phyloP scores from a whole-genome alignment of 2,797 vertebrate species.

The Ara ararauna region DNA sequence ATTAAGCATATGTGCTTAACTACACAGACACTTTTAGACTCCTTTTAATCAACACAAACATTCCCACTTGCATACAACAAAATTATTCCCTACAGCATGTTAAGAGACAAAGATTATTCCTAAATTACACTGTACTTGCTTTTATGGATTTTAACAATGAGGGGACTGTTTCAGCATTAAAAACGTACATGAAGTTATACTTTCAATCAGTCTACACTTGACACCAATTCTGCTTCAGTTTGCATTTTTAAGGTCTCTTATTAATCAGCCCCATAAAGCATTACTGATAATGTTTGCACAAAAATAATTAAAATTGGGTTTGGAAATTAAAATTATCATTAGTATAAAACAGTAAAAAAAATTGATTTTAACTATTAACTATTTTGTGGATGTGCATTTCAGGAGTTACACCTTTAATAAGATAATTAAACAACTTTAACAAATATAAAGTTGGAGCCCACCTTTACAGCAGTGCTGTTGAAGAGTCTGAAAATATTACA shows the following conservation, averaged over 20 bases:
- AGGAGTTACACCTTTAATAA: neutral
- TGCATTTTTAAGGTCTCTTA: neutral
- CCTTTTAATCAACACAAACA: neutral
- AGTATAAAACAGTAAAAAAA: neutral
- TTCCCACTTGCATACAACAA: neutral
- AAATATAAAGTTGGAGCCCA: neutral
- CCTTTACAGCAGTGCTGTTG: neutral
- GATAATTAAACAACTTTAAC: neutral
- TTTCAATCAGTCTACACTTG: neutral
- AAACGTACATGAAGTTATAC: neutral
- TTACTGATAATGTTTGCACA: neutral
- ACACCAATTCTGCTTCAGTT: neutral
- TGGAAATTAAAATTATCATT: neutral
- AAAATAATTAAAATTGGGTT: neutral
- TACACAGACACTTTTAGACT: neutral
- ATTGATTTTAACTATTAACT: neutral
- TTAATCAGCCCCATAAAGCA: neutral
- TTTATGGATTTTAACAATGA: neutral
- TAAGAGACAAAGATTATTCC: neutral
- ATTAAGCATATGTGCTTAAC: neutral
- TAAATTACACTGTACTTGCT: neutral
- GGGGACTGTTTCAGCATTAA: neutral
- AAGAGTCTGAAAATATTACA: neutral
- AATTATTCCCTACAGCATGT: neutral
- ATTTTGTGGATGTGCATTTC: neutral